Conservation (phyloP, 2,797 vertebrate species). For the Betta splendens region DNA sequence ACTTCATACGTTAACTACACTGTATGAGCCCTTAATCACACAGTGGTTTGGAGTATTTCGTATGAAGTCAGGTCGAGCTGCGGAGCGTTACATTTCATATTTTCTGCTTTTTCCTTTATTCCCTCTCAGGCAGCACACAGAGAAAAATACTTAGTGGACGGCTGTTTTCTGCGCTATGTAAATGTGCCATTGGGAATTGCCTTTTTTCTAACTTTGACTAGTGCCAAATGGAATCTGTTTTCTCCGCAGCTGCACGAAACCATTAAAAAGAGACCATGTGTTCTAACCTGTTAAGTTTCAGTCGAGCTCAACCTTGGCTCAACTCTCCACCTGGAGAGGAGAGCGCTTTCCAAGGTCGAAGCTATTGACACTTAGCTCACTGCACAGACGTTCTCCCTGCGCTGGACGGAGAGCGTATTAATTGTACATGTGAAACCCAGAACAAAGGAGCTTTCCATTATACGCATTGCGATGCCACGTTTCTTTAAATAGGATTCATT, state of each 20-base stretch:
- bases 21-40: slow-evolving; percentile 25
- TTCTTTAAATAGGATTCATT: slow-evolving; percentile 27
- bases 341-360: slow-evolving; percentile 63
- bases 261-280: slow-evolving; percentile 76
- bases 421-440: slow-evolving; percentile 46
- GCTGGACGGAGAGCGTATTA: slow-evolving; percentile 38
- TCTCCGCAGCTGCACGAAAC: slow-evolving; percentile 76
- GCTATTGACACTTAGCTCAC: slow-evolving; percentile 68
- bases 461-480: slow-evolving; percentile 8
- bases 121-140: slow-evolving; percentile 49
- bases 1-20: background rate
- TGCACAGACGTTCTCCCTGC: slow-evolving; percentile 39
- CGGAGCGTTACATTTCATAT: slow-evolving; percentile 25
- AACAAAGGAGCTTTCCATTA: slow-evolving; percentile 30
- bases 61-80: slow-evolving; percentile 22
- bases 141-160: slow-evolving; percentile 49
- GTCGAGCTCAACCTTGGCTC: slow-evolving; percentile 81
- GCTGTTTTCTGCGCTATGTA: slow-evolving; percentile 64
- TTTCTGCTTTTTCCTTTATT: slow-evolving; percentile 43
- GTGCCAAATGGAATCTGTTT: slow-evolving; percentile 76
- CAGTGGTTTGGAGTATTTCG: slow-evolving; percentile 33
- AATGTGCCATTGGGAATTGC: slow-evolving; percentile 69
- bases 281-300: slow-evolving; percentile 78
- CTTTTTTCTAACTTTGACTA: slow-evolving; percentile 29
- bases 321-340: slow-evolving; percentile 76